Base-by-base conservation (phyloP, 1,140 invertebrate genomes). In the Mylabris phalerata region DNA sequence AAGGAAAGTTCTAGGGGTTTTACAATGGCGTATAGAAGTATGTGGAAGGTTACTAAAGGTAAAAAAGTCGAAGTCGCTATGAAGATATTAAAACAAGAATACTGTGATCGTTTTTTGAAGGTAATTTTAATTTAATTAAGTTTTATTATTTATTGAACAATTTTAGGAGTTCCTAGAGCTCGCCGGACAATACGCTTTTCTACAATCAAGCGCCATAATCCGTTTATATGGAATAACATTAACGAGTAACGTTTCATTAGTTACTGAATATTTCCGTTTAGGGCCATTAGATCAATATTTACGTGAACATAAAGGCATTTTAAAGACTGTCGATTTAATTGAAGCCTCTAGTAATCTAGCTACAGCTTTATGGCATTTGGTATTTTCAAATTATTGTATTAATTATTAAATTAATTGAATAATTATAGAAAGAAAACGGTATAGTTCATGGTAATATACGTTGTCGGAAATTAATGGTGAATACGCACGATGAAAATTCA, bases 391-490 rank as follows among this genome's bases (percentile, higher is more conserved):
- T 40, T 2, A 62, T 64, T 51, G 64, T 27, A 43, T 46, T 55
- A 51, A 24, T 54, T 40, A 54, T 62, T 63, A 62, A 64, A 25
- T 27, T 44, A 44, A 50, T 39, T 45, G 24, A n/a, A 42, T 4
- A 38, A n/a, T 73, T 73, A 6, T 60, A 87, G 83, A 83, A 87
- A 67, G 88, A 92, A 69, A 84, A 87, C 61, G 81, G 83, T 32
- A 80, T 92, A 38, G 82, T 89, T 45, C 92, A 95, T 78, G 91
- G 89, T n/a, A 86, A 85, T 59, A 88, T 95, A 54, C 78, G 92
- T 45, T 93, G 90, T 73, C 79, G 84, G n/a, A 90, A 91, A 69
- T 70, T 95, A 41, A 77, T 92, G 57, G 86, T 95, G 9, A 79
- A 82, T 52, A 72, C 77, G 19, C 84, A 89, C 61, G 80, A 80